These are phyloP conservation scores for Charina bottae DNA, from an alignment of 2,113 vertebrate genomes.

Conservation along the genomic window DNA sequence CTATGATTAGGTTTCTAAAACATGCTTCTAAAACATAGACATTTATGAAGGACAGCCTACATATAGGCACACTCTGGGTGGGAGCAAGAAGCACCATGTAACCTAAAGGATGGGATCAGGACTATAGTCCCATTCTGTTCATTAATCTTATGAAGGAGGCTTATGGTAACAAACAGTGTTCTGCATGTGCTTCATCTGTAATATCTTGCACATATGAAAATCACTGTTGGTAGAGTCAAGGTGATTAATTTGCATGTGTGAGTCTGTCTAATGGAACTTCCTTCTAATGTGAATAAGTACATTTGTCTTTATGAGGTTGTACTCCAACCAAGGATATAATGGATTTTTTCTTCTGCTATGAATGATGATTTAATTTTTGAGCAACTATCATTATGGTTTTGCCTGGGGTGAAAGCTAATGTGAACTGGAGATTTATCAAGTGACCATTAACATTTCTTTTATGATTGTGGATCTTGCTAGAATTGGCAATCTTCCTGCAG, in stretches of 20 bases:
- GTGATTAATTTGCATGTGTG: background rate
- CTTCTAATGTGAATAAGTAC: background rate
- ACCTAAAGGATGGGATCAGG: too few relatives aligned
- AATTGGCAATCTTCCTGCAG: background rate
- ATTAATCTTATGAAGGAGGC: background rate
- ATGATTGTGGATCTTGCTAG: background rate
- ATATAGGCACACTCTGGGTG: too few relatives aligned
- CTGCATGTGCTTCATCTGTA: background rate
- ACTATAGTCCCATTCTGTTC: too few relatives aligned
- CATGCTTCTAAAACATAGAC: too few relatives aligned
- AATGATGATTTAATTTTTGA: too few relatives aligned
- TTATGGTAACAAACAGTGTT: background rate
- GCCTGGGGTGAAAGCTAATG: background rate
- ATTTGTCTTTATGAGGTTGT: background rate
- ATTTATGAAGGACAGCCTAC: too few relatives aligned
- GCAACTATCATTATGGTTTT: background rate
- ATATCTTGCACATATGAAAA: background rate
- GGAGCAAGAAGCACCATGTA: too few relatives aligned
- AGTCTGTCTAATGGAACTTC: background rate
- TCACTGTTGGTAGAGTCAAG: background rate
- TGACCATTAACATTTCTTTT: background rate
- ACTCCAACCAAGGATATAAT: background rate
- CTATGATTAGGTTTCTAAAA: too few relatives aligned
- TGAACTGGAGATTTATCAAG: background rate
- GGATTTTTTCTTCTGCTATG: background rate